phyloP scores from a whole-genome alignment of 2,113 vertebrate species.

The Empidonax alnorum region DNA sequence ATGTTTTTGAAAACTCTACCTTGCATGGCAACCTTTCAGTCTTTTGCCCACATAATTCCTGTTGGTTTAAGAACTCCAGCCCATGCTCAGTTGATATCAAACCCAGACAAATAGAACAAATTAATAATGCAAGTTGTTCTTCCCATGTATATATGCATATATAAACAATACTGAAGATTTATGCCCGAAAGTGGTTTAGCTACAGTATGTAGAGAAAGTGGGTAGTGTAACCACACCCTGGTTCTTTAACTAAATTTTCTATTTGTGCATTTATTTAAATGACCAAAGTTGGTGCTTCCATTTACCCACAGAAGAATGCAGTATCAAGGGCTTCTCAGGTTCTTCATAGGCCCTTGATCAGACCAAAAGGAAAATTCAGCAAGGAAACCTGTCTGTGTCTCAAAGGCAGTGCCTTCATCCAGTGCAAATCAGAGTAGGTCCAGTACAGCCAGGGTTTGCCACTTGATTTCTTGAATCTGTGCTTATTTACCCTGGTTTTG shows the following conservation, averaged over 20 bases:
- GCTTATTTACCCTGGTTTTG: background rate
- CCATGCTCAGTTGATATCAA: background rate
- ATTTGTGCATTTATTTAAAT: background rate
- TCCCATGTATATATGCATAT: background rate
- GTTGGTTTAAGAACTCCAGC: background rate
- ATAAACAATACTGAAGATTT: background rate
- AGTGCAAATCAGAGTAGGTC: background rate
- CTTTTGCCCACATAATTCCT: background rate
- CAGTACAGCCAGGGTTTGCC: background rate
- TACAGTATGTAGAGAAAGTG: background rate
- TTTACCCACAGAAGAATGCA: background rate
- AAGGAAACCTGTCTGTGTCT: background rate
- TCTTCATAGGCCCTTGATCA: background rate
- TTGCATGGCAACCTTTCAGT: background rate
- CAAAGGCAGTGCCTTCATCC: background rate
- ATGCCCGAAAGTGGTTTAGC: background rate
- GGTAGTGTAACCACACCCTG: background rate
- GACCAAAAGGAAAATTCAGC: background rate
- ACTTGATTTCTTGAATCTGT: background rate
- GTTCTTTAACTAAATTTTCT: background rate
- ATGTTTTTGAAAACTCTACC: background rate
- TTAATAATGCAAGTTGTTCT: background rate
- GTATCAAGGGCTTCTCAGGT: background rate
- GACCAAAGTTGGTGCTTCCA: background rate
- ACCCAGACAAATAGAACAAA: background rate